Percentiles rank a stretch among this genome's conserved stretches.
phyloP scores from a whole-genome alignment of 2,113 vertebrate species.

The Clarias magur region DNA sequence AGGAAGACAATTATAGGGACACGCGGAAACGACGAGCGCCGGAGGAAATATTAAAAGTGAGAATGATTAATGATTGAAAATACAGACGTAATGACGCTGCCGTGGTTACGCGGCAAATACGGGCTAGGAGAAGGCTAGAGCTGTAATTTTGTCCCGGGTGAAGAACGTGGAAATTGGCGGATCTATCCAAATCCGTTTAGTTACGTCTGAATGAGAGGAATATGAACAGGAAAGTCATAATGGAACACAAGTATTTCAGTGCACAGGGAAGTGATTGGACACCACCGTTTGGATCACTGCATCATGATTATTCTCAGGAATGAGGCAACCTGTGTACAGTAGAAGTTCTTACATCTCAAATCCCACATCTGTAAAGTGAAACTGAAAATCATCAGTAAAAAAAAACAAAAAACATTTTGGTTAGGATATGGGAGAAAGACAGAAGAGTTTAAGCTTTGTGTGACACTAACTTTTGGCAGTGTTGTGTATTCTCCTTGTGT shows the following conservation, averaged over 20 bases:
- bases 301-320: background rate
- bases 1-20: slow-evolving; percentile 51
- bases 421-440: background rate
- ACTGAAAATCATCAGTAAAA: background rate
- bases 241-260: background rate
- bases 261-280: background rate
- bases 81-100: slow-evolving; percentile 42
- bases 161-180: background rate
- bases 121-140: background rate
- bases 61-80: slow-evolving; percentile 57
- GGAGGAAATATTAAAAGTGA: slow-evolving; percentile 50
- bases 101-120: slow-evolving; percentile 27
- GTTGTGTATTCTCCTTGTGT: background rate
- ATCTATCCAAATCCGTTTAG: slow-evolving; percentile 18
- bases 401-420: background rate
- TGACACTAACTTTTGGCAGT: background rate
- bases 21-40: slow-evolving; percentile 30
- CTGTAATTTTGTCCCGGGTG: background rate
- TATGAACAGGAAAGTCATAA: background rate
- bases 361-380: background rate
- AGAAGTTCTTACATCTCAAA: background rate
- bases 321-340: background rate
- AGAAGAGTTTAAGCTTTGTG: background rate
- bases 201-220: slow-evolving; percentile 20
- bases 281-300: background rate